phyloP scores from a whole-genome alignment of 1,140 invertebrate genomes.

The Achroia grisella region DNA sequence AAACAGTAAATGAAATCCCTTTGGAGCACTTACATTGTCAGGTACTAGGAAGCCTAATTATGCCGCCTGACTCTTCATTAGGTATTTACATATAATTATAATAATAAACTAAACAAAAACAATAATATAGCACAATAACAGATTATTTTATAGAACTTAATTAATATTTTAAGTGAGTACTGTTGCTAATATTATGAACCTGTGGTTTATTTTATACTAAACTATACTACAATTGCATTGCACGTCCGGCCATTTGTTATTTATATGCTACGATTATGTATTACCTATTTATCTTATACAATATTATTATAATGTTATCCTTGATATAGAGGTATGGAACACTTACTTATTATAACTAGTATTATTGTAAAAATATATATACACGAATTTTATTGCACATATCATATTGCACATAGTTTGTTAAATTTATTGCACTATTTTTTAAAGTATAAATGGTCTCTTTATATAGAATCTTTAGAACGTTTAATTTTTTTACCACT shows the following conservation, averaged over 20 bases:
- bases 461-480: constrained; percentile 17
- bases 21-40: constrained; percentile 52
- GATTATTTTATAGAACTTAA: constrained; percentile 1
- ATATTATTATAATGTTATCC: constrained; percentile 11
- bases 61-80: constrained; percentile 58
- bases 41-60: constrained; percentile 62
- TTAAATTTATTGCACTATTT: constrained; percentile 21
- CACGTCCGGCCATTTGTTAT: constrained; percentile 47
- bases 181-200: too few species aligned
- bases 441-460: constrained; percentile 8
- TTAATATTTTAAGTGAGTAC: background rate
- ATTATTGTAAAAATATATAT: constrained; percentile 8
- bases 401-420: constrained; percentile 27
- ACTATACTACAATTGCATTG: constrained; percentile 61
- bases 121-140: background rate
- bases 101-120: background rate
- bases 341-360: background rate
- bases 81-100: constrained; percentile 21
- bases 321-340: constrained; percentile 1
- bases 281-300: constrained; percentile 13
- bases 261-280: constrained; percentile 3
- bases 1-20: constrained; percentile 15
- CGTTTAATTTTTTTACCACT: constrained; percentile 36
- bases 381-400: constrained; percentile 17
- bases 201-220: constrained; percentile 2